Evolutionary conservation across 2,888 invertebrate genomes (phyloP).

Genomic region (Pyrrhia umbra): DNA sequence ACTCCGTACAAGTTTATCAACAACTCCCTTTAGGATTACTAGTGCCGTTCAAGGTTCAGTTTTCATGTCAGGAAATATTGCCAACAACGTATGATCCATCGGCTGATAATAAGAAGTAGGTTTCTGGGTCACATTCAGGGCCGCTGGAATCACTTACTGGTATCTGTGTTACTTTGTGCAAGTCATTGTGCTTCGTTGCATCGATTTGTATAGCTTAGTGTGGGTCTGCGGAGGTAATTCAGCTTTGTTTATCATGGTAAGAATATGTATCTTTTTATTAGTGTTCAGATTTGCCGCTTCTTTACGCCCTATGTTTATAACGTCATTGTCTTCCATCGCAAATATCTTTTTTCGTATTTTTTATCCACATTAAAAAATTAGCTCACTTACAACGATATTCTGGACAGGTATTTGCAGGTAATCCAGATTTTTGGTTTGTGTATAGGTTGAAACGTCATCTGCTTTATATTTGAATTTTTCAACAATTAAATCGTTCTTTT

Average conservation of each 20-base stretch:
- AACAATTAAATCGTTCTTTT: too few relatives aligned
- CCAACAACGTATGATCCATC: conserved; percentile 43
- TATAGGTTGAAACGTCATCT: too few relatives aligned
- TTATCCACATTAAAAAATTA: neutral
- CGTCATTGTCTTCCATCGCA: too few relatives aligned
- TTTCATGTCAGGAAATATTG: conserved; percentile 31
- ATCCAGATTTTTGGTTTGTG: too few relatives aligned
- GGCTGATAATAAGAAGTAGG: conserved; percentile 57
- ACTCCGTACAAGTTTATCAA: conserved; percentile 22
- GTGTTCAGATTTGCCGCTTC: neutral
- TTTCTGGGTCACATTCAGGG: conserved; percentile 55
- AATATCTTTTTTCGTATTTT: neutral
- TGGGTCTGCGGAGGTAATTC: neutral
- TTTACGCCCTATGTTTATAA: neutral
- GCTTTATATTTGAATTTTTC: too few relatives aligned
- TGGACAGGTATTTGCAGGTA: too few relatives aligned
- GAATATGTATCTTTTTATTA: neutral
- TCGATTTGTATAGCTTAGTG: conserved; percentile 34
- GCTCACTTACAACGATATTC: too few relatives aligned
- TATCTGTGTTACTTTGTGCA: conserved; percentile 55
- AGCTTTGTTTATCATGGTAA: conserved; percentile 2
- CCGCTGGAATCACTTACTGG: conserved; percentile 50
- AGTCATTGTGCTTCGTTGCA: conserved; percentile 47
- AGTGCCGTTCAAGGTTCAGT: conserved; percentile 28
- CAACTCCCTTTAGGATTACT: neutral